Base-by-base conservation (phyloP, 2,797 vertebrate species). In the Avahi laniger region DNA sequence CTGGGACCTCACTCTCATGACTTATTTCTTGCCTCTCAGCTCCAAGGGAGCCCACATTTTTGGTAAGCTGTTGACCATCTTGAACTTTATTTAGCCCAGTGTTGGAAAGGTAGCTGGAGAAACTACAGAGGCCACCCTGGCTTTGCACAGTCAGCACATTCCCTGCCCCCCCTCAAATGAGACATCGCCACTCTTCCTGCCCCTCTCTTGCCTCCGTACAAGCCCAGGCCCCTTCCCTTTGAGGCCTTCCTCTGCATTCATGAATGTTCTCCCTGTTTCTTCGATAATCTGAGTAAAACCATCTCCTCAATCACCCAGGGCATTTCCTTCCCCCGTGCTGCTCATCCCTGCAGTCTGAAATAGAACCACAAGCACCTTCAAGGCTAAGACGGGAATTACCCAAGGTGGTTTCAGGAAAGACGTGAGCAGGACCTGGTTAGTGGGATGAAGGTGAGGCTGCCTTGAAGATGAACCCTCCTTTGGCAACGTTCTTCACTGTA, bases 111-210 rank as follows among this genome's bases (percentile, higher is more conserved):
- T 4, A 38, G 67, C 28, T 17, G n/a, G 57, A 50, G n/a, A 84
- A 28, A 41, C 30, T 20, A 22, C 73, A 33, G 50, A 93, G 28
- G 35, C 28, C 7, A 22, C 4, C 2, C 38, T 11, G 52, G 18
- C 35, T 61, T 85, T 15, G 24, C 28, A 0, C 0, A 0, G 4
- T 30, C 61, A 41, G 14, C 24, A 2, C 2, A 2, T 41, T 30
- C 43, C 3, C 41, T 57, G 5, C 38, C 6, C 57, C 0, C 7
- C 30, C 11, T 33, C 38, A 38, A 4, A 15, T 4, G 26, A 67
- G 73, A 80, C 38, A 2, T 4, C 13, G 20, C 73, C 17, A 17
- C 79, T 14, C 43, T 54, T 76, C 50, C 14, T 59, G 9, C 26
- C 26, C 24, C 57, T 43, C 15, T 73, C 48, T 73, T 18, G 18